Conservation (phyloP, 2,888 invertebrate genomes). For the Amphiduros pacificus region DNA sequence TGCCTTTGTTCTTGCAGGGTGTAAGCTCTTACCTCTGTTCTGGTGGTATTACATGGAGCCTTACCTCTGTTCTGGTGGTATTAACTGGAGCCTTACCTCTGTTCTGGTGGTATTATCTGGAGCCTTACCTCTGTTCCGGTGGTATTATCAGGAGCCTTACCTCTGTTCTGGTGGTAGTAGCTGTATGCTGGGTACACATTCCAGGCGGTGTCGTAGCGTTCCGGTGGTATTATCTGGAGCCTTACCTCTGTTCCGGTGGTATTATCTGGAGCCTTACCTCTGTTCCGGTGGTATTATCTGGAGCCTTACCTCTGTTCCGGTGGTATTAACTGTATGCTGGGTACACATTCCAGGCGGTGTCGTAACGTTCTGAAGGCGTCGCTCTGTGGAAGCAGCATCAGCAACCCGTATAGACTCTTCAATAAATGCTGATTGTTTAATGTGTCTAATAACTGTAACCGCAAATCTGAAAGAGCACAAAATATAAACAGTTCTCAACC, state of each 20-base stretch:
- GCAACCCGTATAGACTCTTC: constrained; percentile 87
- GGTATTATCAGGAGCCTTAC: constrained; percentile 63
- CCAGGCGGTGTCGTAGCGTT: constrained; percentile 78
- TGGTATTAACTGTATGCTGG: constrained; percentile 64
- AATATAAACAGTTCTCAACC: not conserved
- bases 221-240: no score
- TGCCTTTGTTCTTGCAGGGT: no score
- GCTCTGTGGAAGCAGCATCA: constrained; percentile 97
- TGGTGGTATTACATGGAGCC: no score
- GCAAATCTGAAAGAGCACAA: constrained; percentile 70
- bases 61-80: constrained; percentile 60
- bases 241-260: no score
- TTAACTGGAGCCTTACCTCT: no score
- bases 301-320: constrained; percentile 61
- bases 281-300: no score
- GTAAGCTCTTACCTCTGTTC: no score
- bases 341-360: constrained; percentile 79
- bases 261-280: no score
- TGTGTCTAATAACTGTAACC: constrained; percentile 82
- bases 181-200: constrained; percentile 73
- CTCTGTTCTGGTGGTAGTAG: constrained; percentile 59
- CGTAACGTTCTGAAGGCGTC: constrained; percentile 89
- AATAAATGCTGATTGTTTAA: constrained; percentile 76
- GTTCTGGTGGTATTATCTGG: no score
- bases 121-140: constrained; percentile 61